Evolutionary conservation across 2,113 vertebrate genomes (phyloP).

Genomic region (Varanus salvator): DNA sequence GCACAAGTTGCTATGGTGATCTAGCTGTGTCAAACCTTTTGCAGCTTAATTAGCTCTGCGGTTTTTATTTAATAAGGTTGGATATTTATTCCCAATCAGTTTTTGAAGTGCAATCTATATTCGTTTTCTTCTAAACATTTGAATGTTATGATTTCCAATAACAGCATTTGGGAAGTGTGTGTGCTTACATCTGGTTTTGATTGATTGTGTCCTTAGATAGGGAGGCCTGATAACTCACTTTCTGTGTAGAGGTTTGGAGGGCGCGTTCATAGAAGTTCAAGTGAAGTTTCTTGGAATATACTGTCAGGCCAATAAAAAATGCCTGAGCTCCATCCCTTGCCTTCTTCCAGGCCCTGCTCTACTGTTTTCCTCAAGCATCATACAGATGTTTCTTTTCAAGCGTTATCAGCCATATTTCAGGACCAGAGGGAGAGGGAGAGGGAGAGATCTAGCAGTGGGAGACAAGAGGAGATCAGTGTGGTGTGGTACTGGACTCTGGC

Average conservation of each 20-base stretch:
- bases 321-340: background rate
- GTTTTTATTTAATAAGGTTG: constrained; percentile 51
- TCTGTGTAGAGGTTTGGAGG: background rate
- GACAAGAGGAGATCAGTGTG: too few species aligned
- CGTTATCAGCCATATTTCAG: background rate
- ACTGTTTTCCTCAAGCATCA: background rate
- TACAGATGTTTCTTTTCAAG: background rate
- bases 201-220: background rate
- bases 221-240: background rate
- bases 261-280: background rate
- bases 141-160: background rate
- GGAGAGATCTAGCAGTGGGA: too few species aligned
- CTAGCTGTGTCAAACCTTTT: constrained; percentile 40
- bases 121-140: background rate
- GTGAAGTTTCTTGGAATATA: too few species aligned
- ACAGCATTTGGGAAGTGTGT: background rate
- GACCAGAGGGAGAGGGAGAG: background rate
- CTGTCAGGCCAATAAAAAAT: background rate
- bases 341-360: background rate
- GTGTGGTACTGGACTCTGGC: too few species aligned
- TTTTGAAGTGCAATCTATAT: background rate
- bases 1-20: constrained; percentile 42
- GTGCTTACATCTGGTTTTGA: too few species aligned
- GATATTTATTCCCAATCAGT: constrained; percentile 5
- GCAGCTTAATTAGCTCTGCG: background rate